These are phyloP conservation scores for Sinocyclocheilus grahami DNA, from an alignment of 2,113 vertebrate genomes.

Conservation along the genomic window DNA sequence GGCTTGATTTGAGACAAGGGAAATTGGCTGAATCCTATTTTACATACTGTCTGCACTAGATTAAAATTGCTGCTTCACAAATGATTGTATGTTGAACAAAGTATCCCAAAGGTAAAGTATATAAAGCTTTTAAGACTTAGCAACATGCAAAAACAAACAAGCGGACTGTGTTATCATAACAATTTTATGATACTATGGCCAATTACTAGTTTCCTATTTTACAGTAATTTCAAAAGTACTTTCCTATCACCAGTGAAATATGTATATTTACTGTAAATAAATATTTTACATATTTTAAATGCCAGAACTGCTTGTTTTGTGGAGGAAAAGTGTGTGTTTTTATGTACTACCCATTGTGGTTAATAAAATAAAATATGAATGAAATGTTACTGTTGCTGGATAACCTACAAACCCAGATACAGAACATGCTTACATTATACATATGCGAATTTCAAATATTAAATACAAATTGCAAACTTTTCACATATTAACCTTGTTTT, in stretches of 20 bases:
- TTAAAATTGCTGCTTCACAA: no score
- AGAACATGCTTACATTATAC: neutral
- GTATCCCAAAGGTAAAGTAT: no score
- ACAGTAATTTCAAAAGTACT: neutral
- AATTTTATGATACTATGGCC: no score
- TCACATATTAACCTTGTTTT: neutral
- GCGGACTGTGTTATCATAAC: no score
- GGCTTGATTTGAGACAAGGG: neutral
- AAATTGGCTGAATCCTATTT: neutral
- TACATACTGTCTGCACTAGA: no score
- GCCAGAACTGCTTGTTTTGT: neutral
- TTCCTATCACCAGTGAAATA: neutral
- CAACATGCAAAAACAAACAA: no score
- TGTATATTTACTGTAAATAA: neutral
- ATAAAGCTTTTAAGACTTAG: no score
- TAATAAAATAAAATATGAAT: neutral
- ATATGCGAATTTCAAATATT: neutral
- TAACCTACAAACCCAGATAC: neutral
- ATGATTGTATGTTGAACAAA: no score
- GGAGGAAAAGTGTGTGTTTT: neutral
- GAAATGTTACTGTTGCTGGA: neutral
- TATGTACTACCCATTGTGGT: neutral
- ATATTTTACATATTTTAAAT: neutral
- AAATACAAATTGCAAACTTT: neutral
- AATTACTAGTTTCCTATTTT: no score